Conservation (phyloP, 1,140 invertebrate genomes). For the Octopus bimaculoides region DNA sequence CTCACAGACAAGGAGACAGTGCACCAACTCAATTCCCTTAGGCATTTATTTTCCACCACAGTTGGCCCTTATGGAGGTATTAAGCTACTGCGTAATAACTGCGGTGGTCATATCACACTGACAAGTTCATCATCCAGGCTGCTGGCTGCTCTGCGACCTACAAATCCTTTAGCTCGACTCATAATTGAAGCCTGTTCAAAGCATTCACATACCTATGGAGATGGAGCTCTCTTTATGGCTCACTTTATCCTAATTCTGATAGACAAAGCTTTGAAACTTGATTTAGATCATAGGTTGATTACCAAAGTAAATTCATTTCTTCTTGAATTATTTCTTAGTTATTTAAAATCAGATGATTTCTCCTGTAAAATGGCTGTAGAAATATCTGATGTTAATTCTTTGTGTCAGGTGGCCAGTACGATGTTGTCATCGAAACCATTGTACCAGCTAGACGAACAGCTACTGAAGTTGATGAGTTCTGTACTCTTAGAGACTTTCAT, state of each 20-base stretch:
- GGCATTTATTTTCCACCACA: background rate
- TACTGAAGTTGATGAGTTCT: background rate
- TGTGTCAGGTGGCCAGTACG: background rate
- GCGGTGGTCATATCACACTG: constrained; percentile 5
- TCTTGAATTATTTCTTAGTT: background rate
- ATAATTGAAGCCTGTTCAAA: background rate
- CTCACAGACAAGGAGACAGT: background rate
- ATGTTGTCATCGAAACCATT: background rate
- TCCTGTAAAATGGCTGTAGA: background rate
- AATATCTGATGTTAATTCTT: background rate
- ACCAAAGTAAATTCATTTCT: background rate
- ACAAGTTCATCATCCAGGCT: background rate
- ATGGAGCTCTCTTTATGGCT: background rate
- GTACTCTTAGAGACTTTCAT: background rate
- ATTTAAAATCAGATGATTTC: background rate
- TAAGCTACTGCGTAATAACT: background rate
- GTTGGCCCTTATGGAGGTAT: background rate
- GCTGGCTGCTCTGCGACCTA: background rate
- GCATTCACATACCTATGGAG: background rate
- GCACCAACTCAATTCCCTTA: background rate
- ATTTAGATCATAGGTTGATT: background rate
- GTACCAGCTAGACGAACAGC: background rate
- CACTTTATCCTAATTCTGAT: background rate
- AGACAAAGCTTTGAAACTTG: no score
- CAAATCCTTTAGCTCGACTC: background rate